A percentile compares a stretch with the other conserved stretches of the same genome.
Conservation (phyloP, 2,888 invertebrate species). For the Lampropteryx suffumata region DNA sequence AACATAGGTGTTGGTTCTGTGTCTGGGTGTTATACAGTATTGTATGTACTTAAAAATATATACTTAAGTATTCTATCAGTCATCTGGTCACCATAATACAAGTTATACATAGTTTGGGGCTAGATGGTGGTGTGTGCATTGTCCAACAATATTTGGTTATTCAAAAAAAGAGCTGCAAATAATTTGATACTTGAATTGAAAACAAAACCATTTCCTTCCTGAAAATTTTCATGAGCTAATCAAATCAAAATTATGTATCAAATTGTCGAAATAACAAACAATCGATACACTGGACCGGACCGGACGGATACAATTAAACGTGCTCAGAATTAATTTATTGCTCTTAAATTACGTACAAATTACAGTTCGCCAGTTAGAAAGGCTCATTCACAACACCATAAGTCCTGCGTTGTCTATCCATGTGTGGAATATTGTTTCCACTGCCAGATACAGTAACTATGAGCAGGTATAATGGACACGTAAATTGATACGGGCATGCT, state of each 20-base stretch:
- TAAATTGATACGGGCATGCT: slow-evolving; percentile 54
- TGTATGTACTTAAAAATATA: too few relatives aligned
- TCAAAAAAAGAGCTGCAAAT: too few relatives aligned
- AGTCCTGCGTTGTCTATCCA: neutral
- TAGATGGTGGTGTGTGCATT: too few relatives aligned
- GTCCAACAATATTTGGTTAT: too few relatives aligned
- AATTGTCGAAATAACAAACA: slow-evolving; percentile 16
- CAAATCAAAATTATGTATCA: slow-evolving; percentile 7
- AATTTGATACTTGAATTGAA: too few relatives aligned
- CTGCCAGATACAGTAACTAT: neutral
- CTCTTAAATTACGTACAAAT: too few relatives aligned
- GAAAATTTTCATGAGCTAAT: neutral
- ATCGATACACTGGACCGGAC: slow-evolving; percentile 23
- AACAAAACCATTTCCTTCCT: too few relatives aligned
- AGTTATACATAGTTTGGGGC: too few relatives aligned
- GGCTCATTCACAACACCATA: neutral
- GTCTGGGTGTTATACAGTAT: too few relatives aligned
- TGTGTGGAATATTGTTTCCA: neutral
- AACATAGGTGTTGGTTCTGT: too few relatives aligned
- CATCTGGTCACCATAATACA: too few relatives aligned
- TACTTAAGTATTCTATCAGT: too few relatives aligned
- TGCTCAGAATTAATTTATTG: slow-evolving; percentile 34
- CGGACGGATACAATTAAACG: slow-evolving; percentile 29
- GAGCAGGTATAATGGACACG: slow-evolving; percentile 17
- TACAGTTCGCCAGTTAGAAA: slow-evolving; percentile 10